These are phyloP conservation scores for Cyclopterus lumpus DNA, from an alignment of 2,797 vertebrate species.

Conservation along the genomic window DNA sequence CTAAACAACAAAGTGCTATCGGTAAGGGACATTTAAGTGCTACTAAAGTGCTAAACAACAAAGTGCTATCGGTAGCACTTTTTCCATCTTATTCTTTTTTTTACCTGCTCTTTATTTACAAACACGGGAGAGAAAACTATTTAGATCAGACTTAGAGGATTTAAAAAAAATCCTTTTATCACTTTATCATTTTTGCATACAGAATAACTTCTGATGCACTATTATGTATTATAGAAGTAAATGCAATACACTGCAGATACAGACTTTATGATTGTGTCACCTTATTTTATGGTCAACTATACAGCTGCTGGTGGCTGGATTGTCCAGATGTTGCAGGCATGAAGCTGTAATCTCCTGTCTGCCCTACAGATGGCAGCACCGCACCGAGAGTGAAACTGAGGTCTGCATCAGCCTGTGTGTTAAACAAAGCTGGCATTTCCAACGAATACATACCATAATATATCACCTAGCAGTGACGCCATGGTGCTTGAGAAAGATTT, in stretches of 20 bases:
- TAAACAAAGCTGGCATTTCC: background rate
- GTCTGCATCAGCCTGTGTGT: background rate
- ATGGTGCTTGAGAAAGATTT: too few species aligned
- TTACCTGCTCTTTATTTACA: too few species aligned
- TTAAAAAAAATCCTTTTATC: background rate
- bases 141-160: background rate
- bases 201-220: background rate
- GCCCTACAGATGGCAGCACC: constrained; percentile 27
- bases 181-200: background rate
- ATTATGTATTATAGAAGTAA: background rate
- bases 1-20: too few species aligned
- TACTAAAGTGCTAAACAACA: too few species aligned
- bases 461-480: background rate
- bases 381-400: background rate
- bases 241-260: background rate
- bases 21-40: too few species aligned
- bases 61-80: too few species aligned
- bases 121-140: background rate
- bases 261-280: background rate
- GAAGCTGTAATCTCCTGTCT: background rate
- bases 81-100: too few species aligned
- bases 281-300: background rate
- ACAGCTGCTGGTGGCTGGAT: too few species aligned
- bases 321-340: background rate
- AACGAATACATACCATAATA: background rate